These are phyloP conservation scores for Paramormyrops hopkinsi DNA, from an alignment of 2,797 vertebrate species.

Conservation along the genomic window DNA sequence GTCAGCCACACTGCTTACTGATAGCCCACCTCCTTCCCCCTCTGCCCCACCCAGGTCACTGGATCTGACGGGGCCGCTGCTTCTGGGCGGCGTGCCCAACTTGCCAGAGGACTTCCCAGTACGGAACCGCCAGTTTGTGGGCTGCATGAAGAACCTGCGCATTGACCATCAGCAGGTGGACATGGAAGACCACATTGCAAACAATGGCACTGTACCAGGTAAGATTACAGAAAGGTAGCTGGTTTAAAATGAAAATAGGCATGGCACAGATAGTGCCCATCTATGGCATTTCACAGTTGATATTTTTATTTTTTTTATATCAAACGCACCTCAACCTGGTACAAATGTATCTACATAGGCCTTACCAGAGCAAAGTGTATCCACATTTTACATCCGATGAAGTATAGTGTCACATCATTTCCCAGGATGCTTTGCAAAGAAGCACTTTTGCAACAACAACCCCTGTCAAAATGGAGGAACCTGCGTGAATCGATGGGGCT, in stretches of 20 bases:
- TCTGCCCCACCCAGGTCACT: constrained; percentile 66
- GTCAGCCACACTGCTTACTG: not conserved
- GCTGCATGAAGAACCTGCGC: constrained; percentile 84
- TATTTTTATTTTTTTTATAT: not conserved
- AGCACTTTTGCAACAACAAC: constrained; percentile 76
- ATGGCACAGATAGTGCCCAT: not conserved
- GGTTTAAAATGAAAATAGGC: not conserved
- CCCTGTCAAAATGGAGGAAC: constrained; percentile 83
- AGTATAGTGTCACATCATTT: not conserved
- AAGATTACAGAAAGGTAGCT: not conserved
- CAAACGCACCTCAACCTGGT: not conserved
- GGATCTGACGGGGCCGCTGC: constrained; percentile 84
- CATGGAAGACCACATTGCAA: constrained; percentile 87
- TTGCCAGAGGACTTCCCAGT: constrained; percentile 87
- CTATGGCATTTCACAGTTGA: not conserved
- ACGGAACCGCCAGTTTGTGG: constrained; percentile 78
- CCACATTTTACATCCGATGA: not conserved
- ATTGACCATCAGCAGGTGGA: constrained; percentile 79
- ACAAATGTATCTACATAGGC: not conserved
- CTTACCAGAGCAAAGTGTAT: not conserved
- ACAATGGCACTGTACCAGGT: constrained; percentile 89
- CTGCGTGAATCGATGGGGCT: constrained; percentile 82
- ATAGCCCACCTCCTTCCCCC: not conserved
- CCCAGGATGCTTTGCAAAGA: constrained; percentile 80
- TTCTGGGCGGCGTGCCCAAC: constrained; percentile 83